Base-by-base conservation (phyloP, 2,888 invertebrate species). In the Podabrus alpinus region DNA sequence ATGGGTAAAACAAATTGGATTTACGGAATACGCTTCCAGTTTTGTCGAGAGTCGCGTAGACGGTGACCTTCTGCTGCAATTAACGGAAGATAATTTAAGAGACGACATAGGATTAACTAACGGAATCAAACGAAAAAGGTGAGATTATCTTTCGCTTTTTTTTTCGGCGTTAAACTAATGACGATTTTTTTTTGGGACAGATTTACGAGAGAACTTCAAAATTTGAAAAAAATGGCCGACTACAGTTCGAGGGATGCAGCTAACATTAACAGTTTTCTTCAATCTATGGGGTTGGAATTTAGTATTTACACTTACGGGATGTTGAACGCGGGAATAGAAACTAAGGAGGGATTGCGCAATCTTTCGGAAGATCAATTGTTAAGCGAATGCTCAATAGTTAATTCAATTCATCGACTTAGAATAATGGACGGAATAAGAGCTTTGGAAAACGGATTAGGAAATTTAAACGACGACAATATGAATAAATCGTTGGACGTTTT, bases 1-100 rank as follows among this genome's bases (percentile, higher is more conserved):
- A 88, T 99, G 99, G 99, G 97, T 99, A 0, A 97, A 96, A 85
- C 98, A 99, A 90, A 97, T 98, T 83, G 98, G 98, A 0, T 99
- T 98, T 86, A 91, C 92, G 15, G 94, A 95, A 84, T 97, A 94
- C 82, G 93, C 94, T 2, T 90, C 88, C 2, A 94, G 94, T 86
- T 99, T 99, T 86, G 92, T 93, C 64, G 94, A 95, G 72, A 97
- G 97, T 84, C 92, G 96, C 86, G 98, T 99, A 25, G 99, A 99
- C 86, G 99, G 99, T 9, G 99, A 99, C 89, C 90, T 99, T 69
- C 88, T 99, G 78, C 89, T 99, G 73, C 96, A 97, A 86, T 89
- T 99, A 79, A 95, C 94, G 10, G 98, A 98, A 87, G 94, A 95
- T 71, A 97, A 98, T 89, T 91, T 99, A 71, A 92, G 92, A 80